Percentiles rank a stretch among this genome's conserved stretches.
phyloP scores from a whole-genome alignment of 2,113 vertebrate species.

The Platysternon megacephalum region DNA sequence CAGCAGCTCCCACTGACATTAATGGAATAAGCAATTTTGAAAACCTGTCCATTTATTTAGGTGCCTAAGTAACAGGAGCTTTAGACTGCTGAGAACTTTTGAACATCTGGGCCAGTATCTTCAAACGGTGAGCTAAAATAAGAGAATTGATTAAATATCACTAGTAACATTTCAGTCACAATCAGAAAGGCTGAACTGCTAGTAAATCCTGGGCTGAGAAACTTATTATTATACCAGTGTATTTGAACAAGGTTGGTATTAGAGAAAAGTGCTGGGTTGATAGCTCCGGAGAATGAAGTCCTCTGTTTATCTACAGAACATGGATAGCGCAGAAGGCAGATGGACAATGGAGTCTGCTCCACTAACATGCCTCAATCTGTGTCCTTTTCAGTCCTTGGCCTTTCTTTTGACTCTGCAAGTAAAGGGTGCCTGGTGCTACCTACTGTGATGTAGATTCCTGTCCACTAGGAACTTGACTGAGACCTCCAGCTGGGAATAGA shows the following conservation, averaged over 20 bases:
- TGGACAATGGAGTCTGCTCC: background rate
- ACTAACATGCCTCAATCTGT: background rate
- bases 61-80: background rate
- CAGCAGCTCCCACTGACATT: background rate
- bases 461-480: background rate
- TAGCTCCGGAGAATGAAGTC: background rate
- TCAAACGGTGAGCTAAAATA: background rate
- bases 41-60: background rate
- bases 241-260: background rate
- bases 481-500: background rate
- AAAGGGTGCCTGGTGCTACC: background rate
- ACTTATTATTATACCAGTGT: background rate
- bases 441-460: background rate
- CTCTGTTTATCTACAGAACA: background rate
- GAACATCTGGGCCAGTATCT: background rate
- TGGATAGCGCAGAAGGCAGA: background rate
- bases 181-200: rapidly evolving
- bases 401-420: background rate
- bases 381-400: background rate
- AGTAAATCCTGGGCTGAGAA: background rate
- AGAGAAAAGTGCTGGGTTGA: background rate
- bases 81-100: background rate
- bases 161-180: background rate
- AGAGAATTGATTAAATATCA: background rate
- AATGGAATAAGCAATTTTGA: background rate